Base-by-base conservation (phyloP, 2,888 invertebrate genomes). In the Eledona agricola region DNA sequence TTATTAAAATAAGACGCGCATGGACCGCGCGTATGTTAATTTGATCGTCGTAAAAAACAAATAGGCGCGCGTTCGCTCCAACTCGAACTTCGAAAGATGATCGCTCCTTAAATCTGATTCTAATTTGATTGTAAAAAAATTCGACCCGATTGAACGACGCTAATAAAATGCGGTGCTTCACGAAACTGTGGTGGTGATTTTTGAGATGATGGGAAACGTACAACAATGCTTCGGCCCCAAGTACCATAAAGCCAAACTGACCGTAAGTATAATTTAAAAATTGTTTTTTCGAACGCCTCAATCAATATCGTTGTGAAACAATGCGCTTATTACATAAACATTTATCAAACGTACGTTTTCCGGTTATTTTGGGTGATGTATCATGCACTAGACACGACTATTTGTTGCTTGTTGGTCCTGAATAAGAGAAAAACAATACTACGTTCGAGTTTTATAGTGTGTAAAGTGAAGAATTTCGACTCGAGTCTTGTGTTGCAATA, bases 201-300 rank as follows among this genome's bases (percentile, higher is more conserved):
- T 25, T 17, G 26, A 22, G 28, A 49, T 67, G 58, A 70, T 70
- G 70, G 70, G 70, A 59, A 70, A 70, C 54, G 58, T 69, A 53
- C 70, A 69, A 52, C 65, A 69, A 62, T 70, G 70, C 42, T 69
- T 70, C 35, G 60, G 65, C 11, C 70, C 69, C 29, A 65, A 64
- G 51, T 63, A 65, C 47, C 66, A 62, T 26, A 60, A 60, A 43
- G 37, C 25, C 3, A 38, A 53, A 42, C 9, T 35, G 9, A 28
- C 32, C 40, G 54, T 57, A 22, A 54, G 57, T 53, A 9, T 1
- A 1, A 4, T n/a, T 34, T 17, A 17, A 12, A 5, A 20, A 22
- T 32, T 32, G 11, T 1, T 29, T 28, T 12, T 12, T 29, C 11
- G 10, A 12, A 7, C 4, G n/a, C n/a, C 2, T 45, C 1, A 3